Base-by-base conservation (phyloP, 2,888 invertebrate genomes). In the Sarcophaga variegata region DNA sequence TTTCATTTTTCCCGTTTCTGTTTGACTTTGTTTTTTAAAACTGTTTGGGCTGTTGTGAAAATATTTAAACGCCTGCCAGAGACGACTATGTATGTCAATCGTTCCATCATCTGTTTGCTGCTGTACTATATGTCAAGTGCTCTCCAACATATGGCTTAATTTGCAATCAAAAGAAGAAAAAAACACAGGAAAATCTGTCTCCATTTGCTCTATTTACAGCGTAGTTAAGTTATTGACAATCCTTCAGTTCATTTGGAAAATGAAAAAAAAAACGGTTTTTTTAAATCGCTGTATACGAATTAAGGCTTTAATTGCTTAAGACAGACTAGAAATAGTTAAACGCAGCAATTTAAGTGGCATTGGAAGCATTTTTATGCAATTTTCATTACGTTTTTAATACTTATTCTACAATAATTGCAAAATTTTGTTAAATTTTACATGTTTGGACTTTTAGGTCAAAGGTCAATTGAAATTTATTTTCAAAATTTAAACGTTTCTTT, bases 101-200 rank as follows among this genome's bases (percentile, higher is more conserved):
- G 3, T n/a, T 4, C 22, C 11, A 11, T 20, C 20, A 62, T 54
- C 10, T 4, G 62, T 45, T 11, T 60, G 27, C 37, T 25, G 37
- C 14, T 20, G 67, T 67, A n/a, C n/a, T n/a, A n/a, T 4, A 54
- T 45, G 64, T 67, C 66, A 74, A 66, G 17, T 59, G 12, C 49
- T 27, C 60, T 37, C 10, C 64, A 72, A 37, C 76, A 80, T 37
- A 62, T 76, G 66, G 75, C 37, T 71, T 75, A 64, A 59, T 83
- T 79, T 80, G 4, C 60, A 22, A 37, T 37, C 37, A 10, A 10
- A 37, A 17, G 67, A n/a, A 22, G 11, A 37, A 45, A 11, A 45
- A 67, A 20, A 67, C 12, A 37, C 1, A 4, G 12, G 17, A 17
- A 14, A 12, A 12, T 54, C 54, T 5, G 1, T 14, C 54, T 54